Base-by-base conservation (phyloP, 2,888 invertebrate species). In the Eristalis pertinax region DNA sequence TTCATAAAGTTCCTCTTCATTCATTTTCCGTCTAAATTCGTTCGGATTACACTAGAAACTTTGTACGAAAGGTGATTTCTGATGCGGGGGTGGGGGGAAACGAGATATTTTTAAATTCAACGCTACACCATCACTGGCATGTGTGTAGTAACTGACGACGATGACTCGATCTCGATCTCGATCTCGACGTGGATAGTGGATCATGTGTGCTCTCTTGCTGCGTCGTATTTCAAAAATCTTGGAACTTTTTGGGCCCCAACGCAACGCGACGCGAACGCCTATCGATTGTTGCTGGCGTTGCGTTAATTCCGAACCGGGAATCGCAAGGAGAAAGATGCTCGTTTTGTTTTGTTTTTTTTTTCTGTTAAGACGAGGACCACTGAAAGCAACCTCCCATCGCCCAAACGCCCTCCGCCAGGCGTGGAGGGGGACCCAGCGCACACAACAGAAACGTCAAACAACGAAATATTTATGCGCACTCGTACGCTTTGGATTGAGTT, bases 401-500 rank as follows among this genome's bases (percentile, higher is more conserved):
- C 8, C 8, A 10, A 26, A 11, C 60, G 24, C 11, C 26, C 60
- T 1, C 26, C 13, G 15, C 7, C 10, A 10, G 24, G 15, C 2
- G 22, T 38, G 32, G 32, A 10, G 32, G 32, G 8, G 8, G 56
- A 38, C 35, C 65, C 38, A 72, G 43, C 38, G 62, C n/a, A 67
- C 70, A 68, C 38, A 60, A 68, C 73, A 60, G 62, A 79, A 79
- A 79, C 84, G 84, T 78, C 82, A 78, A 78, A 86, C 82, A 82
- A 70, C 81, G 74, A 78, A 78, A 78, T 78, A 85, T 82, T 86
- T 86, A 78, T 82, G 82, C 82, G 82, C 82, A 78, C 81, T 86
- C 86, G 86, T 86, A 86, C 86, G 78, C 67, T 78, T 82, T 73
- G 86, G 82, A 82, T 86, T 82, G 70, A 56, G 69, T 82, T 86